A percentile compares a stretch with the other conserved stretches of the same genome.
Evolutionary conservation across 2,797 vertebrate genomes (phyloP).

Genomic region (Characodon lateralis): DNA sequence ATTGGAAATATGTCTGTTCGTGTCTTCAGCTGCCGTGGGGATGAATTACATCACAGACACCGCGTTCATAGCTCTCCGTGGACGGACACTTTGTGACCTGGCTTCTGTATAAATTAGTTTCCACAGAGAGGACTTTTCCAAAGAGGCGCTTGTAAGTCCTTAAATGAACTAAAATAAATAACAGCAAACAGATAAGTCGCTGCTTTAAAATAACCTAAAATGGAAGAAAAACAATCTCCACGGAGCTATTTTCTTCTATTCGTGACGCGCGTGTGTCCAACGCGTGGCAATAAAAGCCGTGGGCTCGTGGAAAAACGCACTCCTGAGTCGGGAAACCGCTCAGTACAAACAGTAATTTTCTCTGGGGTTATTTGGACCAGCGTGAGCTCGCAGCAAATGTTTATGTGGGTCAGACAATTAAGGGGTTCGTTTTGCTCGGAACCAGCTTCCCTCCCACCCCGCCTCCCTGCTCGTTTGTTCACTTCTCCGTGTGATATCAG

Average conservation of each 20-base stretch:
- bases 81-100: slow-evolving; percentile 50
- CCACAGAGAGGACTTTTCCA: background rate
- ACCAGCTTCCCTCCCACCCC: slow-evolving; percentile 3
- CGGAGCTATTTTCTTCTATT: background rate
- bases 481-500: slow-evolving; percentile 62
- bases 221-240: too few species aligned
- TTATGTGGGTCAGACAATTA: slow-evolving; percentile 42
- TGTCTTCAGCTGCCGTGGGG: too few species aligned
- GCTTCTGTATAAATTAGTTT: slow-evolving; percentile 40
- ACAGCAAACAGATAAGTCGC: too few species aligned
- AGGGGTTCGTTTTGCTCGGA: slow-evolving; percentile 8
- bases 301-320: slow-evolving; percentile 9
- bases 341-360: slow-evolving; percentile 17
- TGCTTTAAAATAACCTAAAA: too few species aligned
- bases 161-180: too few species aligned
- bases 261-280: background rate
- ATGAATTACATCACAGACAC: too few species aligned
- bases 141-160: slow-evolving; percentile 10
- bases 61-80: slow-evolving; percentile 14
- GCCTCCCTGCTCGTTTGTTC: slow-evolving; percentile 58
- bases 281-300: slow-evolving; percentile 24
- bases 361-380: background rate
- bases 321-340: slow-evolving; percentile 17
- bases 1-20: too few species aligned
- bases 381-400: slow-evolving; percentile 27